Evolutionary conservation across 2,113 vertebrate species (phyloP).

Genomic region (Sylvilagus bachmani): DNA sequence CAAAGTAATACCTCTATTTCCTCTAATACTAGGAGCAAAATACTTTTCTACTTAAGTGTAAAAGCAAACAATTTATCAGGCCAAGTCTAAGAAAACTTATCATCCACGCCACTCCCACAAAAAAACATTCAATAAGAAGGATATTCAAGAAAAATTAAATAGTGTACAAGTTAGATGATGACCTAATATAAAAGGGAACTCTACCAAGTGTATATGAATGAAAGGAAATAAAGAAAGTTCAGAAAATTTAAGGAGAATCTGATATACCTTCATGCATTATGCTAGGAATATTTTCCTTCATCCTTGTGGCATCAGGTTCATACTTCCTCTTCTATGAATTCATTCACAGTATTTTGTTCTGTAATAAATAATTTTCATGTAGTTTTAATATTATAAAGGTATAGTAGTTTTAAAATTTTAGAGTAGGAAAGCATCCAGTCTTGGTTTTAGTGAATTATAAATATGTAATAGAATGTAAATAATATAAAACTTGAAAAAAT

Average conservation of each 20-base stretch:
- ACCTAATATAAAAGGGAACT: not conserved
- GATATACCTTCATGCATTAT: not conserved
- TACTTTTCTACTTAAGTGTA: not conserved
- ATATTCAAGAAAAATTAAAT: not conserved
- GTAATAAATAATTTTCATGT: not conserved
- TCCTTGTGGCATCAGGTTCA: not conserved
- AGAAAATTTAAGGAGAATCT: not conserved
- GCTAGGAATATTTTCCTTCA: conserved; percentile 49
- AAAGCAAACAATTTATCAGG: conserved; percentile 3
- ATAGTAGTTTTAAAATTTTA: not conserved
- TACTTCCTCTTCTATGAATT: not conserved
- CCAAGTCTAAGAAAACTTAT: conserved; percentile 24
- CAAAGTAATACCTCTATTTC: conserved; percentile 38
- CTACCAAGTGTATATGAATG: not conserved
- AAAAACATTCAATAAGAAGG: conserved; percentile 21
- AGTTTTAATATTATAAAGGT: not conserved
- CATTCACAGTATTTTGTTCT: not conserved
- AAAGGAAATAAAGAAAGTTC: conserved; percentile 1
- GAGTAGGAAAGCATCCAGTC: not conserved
- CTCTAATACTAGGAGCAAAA: conserved; percentile 26
- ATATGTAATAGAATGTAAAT: not conserved
- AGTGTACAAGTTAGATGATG: not conserved
- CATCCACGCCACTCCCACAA: not conserved
- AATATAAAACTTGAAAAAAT: not conserved
- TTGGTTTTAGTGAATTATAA: not conserved